phyloP scores from a whole-genome alignment of 2,888 invertebrate species.

The Leptinotarsa tumamoca region DNA sequence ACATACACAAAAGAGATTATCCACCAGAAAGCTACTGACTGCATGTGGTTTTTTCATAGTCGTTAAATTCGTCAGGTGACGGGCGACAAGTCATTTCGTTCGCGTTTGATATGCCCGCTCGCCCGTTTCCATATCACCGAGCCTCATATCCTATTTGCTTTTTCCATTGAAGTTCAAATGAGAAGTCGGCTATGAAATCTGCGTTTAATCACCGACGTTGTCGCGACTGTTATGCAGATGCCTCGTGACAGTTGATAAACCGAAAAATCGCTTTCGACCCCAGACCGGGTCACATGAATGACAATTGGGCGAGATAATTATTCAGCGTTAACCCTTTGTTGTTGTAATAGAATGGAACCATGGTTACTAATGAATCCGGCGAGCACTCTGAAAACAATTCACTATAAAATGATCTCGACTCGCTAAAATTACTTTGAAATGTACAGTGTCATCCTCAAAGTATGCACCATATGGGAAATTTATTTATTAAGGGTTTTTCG shows the following conservation, averaged over 20 bases:
- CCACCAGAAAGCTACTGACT: too few species aligned
- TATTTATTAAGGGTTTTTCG: too few species aligned
- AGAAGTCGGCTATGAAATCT: neutral
- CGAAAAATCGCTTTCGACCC: slow-evolving; percentile 29
- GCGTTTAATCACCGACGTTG: neutral
- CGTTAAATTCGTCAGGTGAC: slow-evolving; percentile 3
- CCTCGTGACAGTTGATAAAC: slow-evolving; percentile 32
- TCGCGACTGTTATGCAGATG: slow-evolving; percentile 17
- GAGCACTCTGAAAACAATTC: slow-evolving; percentile 16
- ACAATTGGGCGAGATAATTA: slow-evolving; percentile 40
- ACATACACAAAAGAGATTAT: too few species aligned
- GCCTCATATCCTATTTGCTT: slow-evolving; percentile 2
- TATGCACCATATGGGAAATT: too few species aligned
- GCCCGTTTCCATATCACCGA: slow-evolving; percentile 4
- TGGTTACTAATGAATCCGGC: slow-evolving; percentile 31
- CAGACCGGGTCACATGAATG: slow-evolving; percentile 33
- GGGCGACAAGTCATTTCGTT: slow-evolving; percentile 9
- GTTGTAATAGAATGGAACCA: slow-evolving; percentile 32
- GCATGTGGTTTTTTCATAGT: too few species aligned
- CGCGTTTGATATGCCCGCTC: neutral
- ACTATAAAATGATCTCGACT: neutral
- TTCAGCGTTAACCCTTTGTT: slow-evolving; percentile 40
- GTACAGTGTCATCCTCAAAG: neutral
- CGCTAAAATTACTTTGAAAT: neutral
- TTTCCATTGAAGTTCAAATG: slow-evolving; percentile 9